These are phyloP conservation scores for Lepidothrix coronata DNA, from an alignment of 2,113 vertebrate species.

Conservation along the genomic window DNA sequence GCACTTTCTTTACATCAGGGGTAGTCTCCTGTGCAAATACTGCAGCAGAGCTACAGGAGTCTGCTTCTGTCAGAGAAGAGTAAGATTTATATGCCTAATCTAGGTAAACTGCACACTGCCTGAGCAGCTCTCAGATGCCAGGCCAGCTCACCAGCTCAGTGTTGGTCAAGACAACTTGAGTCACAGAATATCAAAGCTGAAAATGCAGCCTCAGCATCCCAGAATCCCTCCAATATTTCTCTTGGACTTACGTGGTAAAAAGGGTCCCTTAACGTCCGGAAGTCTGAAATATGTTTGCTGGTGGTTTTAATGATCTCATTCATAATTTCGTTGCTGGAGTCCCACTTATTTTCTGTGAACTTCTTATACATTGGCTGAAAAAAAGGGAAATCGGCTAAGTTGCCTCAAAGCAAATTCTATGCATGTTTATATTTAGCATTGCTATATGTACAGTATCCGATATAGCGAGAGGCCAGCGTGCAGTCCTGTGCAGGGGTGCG, in stretches of 20 bases:
- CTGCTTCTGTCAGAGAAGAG: background rate
- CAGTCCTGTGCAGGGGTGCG: background rate
- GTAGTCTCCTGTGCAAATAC: background rate
- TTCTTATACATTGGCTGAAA: slow-evolving; percentile 74
- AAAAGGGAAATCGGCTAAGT: background rate
- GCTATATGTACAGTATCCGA: background rate
- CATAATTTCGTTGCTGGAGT: slow-evolving; percentile 64
- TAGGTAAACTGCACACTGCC: background rate
- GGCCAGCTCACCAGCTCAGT: background rate
- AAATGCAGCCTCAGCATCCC: background rate
- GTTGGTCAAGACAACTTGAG: background rate
- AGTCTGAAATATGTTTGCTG: slow-evolving; percentile 46
- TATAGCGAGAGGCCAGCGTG: rapidly evolving
- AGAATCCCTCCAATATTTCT: background rate
- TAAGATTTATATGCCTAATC: background rate
- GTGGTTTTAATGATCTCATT: slow-evolving; percentile 71
- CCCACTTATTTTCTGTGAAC: slow-evolving; percentile 80
- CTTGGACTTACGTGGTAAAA: slow-evolving; percentile 74
- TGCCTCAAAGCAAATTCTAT: background rate
- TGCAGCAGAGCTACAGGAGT: background rate
- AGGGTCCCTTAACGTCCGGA: slow-evolving; percentile 69
- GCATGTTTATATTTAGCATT: background rate
- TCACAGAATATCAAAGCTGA: background rate
- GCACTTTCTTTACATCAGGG: background rate
- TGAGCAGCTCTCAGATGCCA: background rate